phyloP scores from a whole-genome alignment of 1,140 invertebrate species.

The Nilaparvata lugens region DNA sequence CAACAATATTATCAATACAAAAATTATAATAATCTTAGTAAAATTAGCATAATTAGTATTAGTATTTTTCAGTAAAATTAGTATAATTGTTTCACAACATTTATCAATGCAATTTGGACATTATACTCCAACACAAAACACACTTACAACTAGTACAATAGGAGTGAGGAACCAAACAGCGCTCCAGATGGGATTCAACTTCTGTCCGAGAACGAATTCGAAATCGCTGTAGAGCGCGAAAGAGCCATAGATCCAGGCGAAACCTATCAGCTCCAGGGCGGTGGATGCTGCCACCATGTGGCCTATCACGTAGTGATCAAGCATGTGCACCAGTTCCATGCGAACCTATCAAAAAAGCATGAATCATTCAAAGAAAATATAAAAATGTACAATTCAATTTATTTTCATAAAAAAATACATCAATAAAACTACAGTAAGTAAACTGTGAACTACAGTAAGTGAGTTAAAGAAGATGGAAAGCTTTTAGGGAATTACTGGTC shows the following conservation, averaged over 20 bases:
- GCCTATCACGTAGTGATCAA: constrained; percentile 43
- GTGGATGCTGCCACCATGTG: constrained; percentile 38
- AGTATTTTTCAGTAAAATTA: no score
- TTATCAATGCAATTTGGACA: no score
- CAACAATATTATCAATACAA: no score
- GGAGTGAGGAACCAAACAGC: constrained; percentile 39
- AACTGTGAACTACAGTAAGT: no score
- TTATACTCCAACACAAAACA: no score
- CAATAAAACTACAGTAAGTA: no score
- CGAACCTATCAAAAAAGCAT: constrained; percentile 22
- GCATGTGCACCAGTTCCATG: constrained; percentile 34
- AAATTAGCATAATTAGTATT: no score
- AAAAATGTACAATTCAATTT: no score
- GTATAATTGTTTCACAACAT: no score
- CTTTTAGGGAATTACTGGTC: no score
- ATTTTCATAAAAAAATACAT: no score
- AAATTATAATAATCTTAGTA: no score
- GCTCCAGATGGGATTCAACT: constrained; percentile 38
- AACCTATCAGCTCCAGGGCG: constrained; percentile 38
- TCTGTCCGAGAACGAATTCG: constrained; percentile 43
- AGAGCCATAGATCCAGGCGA: constrained; percentile 43
- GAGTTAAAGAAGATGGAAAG: not conserved
- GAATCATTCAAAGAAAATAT: not conserved
- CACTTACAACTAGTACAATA: constrained; percentile 34
- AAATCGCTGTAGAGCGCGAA: constrained; percentile 40